A percentile compares a stretch with the other conserved stretches of the same genome.
Conservation (phyloP, 2,797 vertebrate genomes). For the Euphonia xanthogaster region DNA sequence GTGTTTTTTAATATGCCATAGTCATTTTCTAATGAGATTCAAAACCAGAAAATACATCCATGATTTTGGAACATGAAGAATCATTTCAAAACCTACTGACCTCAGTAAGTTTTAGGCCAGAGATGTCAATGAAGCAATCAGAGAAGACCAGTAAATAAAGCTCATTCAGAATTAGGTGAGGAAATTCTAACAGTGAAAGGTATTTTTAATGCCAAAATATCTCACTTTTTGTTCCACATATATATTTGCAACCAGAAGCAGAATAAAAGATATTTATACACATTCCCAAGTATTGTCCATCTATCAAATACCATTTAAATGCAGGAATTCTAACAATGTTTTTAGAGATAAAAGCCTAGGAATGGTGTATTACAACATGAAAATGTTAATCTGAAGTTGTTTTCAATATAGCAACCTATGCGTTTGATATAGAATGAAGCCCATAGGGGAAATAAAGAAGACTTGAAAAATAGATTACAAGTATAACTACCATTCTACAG, state of each 20-base stretch:
- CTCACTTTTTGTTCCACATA: background rate
- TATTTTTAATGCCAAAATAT: background rate
- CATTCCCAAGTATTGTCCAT: background rate
- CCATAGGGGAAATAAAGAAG: background rate
- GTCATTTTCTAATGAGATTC: background rate
- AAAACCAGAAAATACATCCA: background rate
- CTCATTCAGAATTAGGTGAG: background rate
- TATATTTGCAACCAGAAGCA: background rate
- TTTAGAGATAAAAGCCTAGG: background rate
- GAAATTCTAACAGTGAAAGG: background rate
- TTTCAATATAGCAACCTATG: background rate
- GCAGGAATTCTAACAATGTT: background rate
- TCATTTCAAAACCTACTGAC: background rate
- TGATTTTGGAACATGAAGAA: background rate
- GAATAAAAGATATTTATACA: background rate
- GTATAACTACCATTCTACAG: background rate
- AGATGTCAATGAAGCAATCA: background rate
- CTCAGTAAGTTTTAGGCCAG: background rate
- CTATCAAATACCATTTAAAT: background rate
- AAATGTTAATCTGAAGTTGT: background rate
- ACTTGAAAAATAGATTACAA: conserved; percentile 2
- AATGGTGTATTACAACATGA: background rate
- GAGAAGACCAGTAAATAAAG: background rate
- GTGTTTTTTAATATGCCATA: background rate
- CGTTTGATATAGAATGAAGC: background rate